Conservation (phyloP, 1,140 invertebrate genomes). For the Macrobrachium nipponense region DNA sequence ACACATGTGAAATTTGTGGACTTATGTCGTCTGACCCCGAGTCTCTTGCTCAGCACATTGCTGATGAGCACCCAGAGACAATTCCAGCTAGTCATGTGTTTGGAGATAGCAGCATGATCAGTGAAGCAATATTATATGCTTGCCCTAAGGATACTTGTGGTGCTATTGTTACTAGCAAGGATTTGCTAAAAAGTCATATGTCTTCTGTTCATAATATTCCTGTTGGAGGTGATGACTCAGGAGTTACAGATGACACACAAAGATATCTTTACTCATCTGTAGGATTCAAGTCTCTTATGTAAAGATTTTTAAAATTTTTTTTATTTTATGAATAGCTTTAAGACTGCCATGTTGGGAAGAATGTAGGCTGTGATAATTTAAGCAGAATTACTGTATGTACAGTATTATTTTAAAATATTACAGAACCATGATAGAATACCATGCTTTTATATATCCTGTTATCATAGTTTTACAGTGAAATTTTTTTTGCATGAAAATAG, state of each 20-base stretch:
- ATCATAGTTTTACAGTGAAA: not conserved
- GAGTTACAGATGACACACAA: not conserved
- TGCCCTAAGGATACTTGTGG: conserved; percentile 51
- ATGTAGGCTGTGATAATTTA: too few relatives aligned
- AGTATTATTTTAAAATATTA: too few relatives aligned
- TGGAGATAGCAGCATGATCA: conserved; percentile 14
- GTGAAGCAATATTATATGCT: conserved; percentile 46
- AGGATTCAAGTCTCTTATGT: not conserved
- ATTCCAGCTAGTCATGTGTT: conserved; percentile 17
- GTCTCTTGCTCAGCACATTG: conserved; percentile 45
- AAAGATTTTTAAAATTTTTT: not conserved
- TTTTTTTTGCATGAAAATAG: too few relatives aligned
- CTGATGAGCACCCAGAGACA: conserved; percentile 30
- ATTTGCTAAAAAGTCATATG: conserved; percentile 25
- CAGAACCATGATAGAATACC: not conserved
- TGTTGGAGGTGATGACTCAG: too few relatives aligned
- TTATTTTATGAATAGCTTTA: not conserved
- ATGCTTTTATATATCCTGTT: not conserved
- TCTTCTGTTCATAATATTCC: not conserved
- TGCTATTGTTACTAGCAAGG: conserved; percentile 47
- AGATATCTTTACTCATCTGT: not conserved
- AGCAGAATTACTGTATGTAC: too few relatives aligned
- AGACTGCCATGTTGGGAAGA: too few relatives aligned
- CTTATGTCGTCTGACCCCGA: conserved; percentile 34
- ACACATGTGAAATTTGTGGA: conserved; percentile 47